These are phyloP conservation scores for Salminus brasiliensis DNA, from an alignment of 2,113 vertebrate genomes.

Conservation along the genomic window DNA sequence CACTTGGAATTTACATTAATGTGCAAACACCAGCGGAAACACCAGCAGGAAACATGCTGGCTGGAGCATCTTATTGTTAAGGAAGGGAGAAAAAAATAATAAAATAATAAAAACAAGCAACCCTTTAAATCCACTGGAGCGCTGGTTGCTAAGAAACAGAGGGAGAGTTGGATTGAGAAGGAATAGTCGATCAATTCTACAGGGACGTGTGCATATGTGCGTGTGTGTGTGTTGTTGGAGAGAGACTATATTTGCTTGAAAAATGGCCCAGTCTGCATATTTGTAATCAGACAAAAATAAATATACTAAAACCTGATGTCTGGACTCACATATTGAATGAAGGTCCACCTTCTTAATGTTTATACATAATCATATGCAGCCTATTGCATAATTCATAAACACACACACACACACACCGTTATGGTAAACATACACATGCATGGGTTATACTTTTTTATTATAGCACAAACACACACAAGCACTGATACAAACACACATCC, in stretches of 20 bases:
- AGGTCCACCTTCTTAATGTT: neutral
- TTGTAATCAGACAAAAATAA: slow-evolving; percentile 10
- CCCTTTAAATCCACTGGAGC: slow-evolving; percentile 70
- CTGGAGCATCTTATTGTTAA: slow-evolving; percentile 42
- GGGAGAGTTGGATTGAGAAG: slow-evolving; percentile 78
- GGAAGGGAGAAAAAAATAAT: slow-evolving; percentile 39
- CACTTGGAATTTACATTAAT: slow-evolving; percentile 32
- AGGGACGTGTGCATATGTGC: slow-evolving; percentile 59
- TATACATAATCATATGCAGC: neutral
- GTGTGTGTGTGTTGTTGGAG: slow-evolving; percentile 56
- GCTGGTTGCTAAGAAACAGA: slow-evolving; percentile 81
- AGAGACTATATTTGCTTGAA: slow-evolving; percentile 22
- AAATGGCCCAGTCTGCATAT: slow-evolving; percentile 27
- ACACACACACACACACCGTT: neutral
- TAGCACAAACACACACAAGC: neutral
- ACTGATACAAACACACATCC: neutral
- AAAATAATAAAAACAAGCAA: slow-evolving; percentile 64
- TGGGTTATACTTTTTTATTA: neutral
- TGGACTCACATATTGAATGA: neutral
- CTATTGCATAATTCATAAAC: neutral
- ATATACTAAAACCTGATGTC: neutral
- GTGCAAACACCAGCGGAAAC: slow-evolving; percentile 14
- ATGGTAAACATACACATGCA: neutral
- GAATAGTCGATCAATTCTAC: slow-evolving; percentile 79
- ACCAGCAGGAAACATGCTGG: slow-evolving; percentile 30